These are phyloP conservation scores for Mesembrinibis cayennensis DNA, from an alignment of 2,113 vertebrate genomes.

Conservation along the genomic window DNA sequence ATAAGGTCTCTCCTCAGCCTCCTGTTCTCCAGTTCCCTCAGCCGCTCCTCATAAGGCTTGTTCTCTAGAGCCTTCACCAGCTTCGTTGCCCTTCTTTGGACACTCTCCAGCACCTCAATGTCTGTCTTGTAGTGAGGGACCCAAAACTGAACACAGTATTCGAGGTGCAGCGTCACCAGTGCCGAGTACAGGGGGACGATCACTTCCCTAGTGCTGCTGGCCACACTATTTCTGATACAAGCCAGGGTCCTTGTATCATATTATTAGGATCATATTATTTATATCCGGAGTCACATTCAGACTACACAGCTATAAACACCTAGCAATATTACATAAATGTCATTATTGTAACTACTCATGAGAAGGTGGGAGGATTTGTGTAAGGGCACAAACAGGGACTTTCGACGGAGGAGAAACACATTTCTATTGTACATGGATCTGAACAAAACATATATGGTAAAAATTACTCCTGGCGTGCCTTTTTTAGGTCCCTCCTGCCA, in stretches of 20 bases:
- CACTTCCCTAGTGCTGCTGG: neutral
- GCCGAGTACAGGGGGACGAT: neutral
- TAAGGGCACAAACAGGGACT: neutral
- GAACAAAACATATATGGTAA: neutral
- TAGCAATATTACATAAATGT: slow-evolving; percentile 8
- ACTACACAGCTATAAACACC: slow-evolving; percentile 14
- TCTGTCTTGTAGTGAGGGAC: neutral
- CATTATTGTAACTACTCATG: neutral
- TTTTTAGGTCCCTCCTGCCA: neutral
- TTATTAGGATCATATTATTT: slow-evolving; percentile 7
- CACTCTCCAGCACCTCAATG: too few species aligned
- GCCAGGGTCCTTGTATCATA: neutral
- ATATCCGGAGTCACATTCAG: neutral
- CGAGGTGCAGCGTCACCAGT: neutral
- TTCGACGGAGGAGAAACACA: accelerated
- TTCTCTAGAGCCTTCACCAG: too few species aligned
- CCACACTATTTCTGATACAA: neutral
- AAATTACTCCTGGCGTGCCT: neutral
- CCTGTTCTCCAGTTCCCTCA: too few species aligned
- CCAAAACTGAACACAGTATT: neutral
- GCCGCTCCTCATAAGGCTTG: too few species aligned
- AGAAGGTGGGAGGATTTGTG: slow-evolving; percentile 21
- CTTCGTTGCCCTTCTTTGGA: too few species aligned
- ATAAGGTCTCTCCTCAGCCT: too few species aligned
- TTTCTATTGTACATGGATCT: neutral